phyloP scores from a whole-genome alignment of 37 sponge, comb jelly and placozoan genomes.

The Crambe crambe region DNA sequence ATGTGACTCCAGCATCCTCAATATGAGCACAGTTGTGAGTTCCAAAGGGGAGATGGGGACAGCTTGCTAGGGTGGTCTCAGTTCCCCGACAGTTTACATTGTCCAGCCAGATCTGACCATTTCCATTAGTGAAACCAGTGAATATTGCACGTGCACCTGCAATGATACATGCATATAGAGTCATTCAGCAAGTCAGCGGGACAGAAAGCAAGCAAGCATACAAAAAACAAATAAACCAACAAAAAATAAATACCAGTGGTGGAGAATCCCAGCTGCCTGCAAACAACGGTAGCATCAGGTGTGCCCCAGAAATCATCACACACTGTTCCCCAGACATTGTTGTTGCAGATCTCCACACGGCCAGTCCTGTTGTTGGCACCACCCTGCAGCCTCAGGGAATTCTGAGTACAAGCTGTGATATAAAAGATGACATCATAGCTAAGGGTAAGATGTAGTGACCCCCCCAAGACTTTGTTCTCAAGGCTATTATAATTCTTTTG shows the following conservation, averaged over 20 bases:
- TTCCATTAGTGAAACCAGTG: neutral
- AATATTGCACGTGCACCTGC: neutral
- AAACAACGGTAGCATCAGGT: slow-evolving; percentile 35
- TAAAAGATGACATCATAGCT: too few relatives aligned
- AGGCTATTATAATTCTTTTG: too few relatives aligned
- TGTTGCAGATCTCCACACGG: too few relatives aligned
- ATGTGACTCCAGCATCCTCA: slow-evolving; percentile 10
- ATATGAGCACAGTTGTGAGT: neutral
- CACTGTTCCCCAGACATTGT: slow-evolving; percentile 57
- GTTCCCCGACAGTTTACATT: too few relatives aligned
- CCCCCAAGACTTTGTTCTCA: too few relatives aligned
- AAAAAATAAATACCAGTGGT: too few relatives aligned
- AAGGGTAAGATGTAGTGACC: too few relatives aligned
- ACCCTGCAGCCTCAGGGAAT: slow-evolving; percentile 17
- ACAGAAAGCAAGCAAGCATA: too few relatives aligned
- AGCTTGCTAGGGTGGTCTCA: neutral
- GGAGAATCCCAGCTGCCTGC: slow-evolving; percentile 30
- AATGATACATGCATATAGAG: too few relatives aligned
- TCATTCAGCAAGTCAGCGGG: too few relatives aligned
- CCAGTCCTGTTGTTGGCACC: neutral
- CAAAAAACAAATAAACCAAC: too few relatives aligned
- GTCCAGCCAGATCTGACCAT: slow-evolving; percentile 6
- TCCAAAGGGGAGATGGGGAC: neutral
- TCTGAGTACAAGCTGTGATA: too few relatives aligned
- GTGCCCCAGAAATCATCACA: slow-evolving; percentile 47